Evolutionary conservation across 2,888 invertebrate species (phyloP).

Genomic region (Lissocephala sabroskyi): DNA sequence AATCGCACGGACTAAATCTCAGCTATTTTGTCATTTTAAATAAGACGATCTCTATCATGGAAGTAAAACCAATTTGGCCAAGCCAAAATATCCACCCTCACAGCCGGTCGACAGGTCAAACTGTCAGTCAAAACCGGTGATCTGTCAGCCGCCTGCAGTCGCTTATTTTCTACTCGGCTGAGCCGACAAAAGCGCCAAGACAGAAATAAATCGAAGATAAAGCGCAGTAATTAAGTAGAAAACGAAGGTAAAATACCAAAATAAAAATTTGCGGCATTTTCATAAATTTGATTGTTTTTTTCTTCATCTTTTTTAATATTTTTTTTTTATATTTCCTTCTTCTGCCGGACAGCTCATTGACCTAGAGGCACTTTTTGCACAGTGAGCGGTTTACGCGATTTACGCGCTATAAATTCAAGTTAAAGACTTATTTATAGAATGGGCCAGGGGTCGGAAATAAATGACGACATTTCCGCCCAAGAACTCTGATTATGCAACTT

Average conservation of each 20-base stretch:
- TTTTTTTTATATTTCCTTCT: not conserved
- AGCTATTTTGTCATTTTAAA: constrained; percentile 38
- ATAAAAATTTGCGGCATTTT: too few species aligned
- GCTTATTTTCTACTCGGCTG: not conserved
- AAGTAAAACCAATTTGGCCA: constrained; percentile 41
- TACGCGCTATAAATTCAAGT: too few species aligned
- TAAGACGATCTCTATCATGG: constrained; percentile 31
- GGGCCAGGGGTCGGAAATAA: too few species aligned
- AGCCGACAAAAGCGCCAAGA: constrained; percentile 15
- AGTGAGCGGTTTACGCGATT: constrained; percentile 1
- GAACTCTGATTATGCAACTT: too few species aligned
- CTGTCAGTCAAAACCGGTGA: too few species aligned
- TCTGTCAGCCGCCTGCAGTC: not conserved
- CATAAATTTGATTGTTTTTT: too few species aligned
- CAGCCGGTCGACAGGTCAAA: constrained; percentile 8
- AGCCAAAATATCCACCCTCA: constrained; percentile 40
- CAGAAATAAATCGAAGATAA: not conserved
- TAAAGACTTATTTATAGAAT: too few species aligned
- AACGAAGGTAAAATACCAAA: too few species aligned
- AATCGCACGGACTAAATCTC: too few species aligned
- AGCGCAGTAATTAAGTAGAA: not conserved
- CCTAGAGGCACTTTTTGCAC: constrained; percentile 23
- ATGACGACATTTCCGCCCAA: too few species aligned
- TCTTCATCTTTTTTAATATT: too few species aligned
- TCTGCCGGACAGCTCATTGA: constrained; percentile 26